Conservation (phyloP, 2,888 invertebrate genomes). For the Coronaproctus castanopsis region DNA sequence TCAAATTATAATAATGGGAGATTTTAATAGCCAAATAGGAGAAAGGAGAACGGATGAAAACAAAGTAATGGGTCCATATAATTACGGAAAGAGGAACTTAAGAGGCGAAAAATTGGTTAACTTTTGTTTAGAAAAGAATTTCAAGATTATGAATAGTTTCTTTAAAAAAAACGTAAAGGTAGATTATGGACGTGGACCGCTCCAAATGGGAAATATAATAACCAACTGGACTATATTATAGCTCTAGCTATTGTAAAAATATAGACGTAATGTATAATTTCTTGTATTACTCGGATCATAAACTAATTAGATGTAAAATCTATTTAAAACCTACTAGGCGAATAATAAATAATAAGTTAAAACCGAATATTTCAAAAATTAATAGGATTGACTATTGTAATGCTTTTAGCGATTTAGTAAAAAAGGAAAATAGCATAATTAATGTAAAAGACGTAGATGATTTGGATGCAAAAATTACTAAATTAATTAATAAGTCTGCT, state of each 20-base stretch:
- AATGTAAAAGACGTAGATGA: too few species aligned
- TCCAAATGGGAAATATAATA: not conserved
- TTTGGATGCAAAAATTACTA: too few species aligned
- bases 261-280: not conserved
- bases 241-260: not conserved
- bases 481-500: too few species aligned
- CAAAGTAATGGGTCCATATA: not conserved
- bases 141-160: not conserved
- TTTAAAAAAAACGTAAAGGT: not conserved
- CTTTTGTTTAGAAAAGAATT: not conserved
- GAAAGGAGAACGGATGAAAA: not conserved
- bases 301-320: not conserved
- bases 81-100: not conserved
- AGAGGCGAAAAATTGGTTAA: not conserved
- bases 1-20: not conserved
- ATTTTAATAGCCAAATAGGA: not conserved
- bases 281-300: not conserved
- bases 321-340: too few species aligned
- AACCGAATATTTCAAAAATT: too few species aligned
- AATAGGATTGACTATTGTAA: too few species aligned
- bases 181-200: not conserved
- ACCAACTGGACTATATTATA: not conserved
- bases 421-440: too few species aligned
- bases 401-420: too few species aligned
- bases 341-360: too few species aligned